These are phyloP conservation scores for Lycopodina hypogea DNA, from an alignment of 37 sponge, comb jelly and placozoan genomes.

Conservation along the genomic window DNA sequence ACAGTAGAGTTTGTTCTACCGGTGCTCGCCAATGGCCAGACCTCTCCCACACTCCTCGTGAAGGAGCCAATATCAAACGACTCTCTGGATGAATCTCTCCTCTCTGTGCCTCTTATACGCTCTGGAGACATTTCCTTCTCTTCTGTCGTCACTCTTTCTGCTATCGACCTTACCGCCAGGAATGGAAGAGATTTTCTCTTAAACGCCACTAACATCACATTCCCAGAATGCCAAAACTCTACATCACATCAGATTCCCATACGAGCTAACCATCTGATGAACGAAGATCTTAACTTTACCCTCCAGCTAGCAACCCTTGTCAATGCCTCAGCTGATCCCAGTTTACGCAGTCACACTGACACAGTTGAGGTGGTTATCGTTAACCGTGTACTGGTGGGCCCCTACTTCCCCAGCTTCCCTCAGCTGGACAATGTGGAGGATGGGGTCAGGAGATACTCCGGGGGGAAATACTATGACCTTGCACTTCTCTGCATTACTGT, in stretches of 20 bases:
- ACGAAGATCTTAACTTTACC: not conserved
- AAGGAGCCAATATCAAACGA: conserved; percentile 56
- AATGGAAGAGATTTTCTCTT: conserved; percentile 22
- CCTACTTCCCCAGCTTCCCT: conserved; percentile 44
- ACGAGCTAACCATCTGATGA: conserved; percentile 23
- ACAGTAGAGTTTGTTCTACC: conserved; percentile 1
- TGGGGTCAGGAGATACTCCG: not conserved
- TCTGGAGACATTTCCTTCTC: conserved; percentile 21
- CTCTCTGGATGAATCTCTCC: conserved; percentile 2
- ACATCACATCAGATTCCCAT: not conserved
- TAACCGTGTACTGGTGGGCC: conserved; percentile 21
- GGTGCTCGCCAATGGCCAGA: not conserved
- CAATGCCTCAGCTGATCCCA: not conserved
- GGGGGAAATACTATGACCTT: conserved; percentile 9
- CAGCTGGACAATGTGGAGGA: conserved; percentile 13
- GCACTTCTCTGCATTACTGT: conserved; percentile 56
- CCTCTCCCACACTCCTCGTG: not conserved
- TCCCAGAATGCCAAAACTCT: not conserved
- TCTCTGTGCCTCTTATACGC: conserved; percentile 7
- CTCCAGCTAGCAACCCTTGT: not conserved
- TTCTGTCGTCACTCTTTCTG: conserved; percentile 10
- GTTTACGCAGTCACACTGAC: not conserved
- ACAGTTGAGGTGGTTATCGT: conserved; percentile 7
- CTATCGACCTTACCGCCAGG: conserved; percentile 8
- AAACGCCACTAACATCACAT: not conserved